Evolutionary conservation across 2,888 invertebrate genomes (phyloP).

Genomic region (Drosophila pseudotakahashii): DNA sequence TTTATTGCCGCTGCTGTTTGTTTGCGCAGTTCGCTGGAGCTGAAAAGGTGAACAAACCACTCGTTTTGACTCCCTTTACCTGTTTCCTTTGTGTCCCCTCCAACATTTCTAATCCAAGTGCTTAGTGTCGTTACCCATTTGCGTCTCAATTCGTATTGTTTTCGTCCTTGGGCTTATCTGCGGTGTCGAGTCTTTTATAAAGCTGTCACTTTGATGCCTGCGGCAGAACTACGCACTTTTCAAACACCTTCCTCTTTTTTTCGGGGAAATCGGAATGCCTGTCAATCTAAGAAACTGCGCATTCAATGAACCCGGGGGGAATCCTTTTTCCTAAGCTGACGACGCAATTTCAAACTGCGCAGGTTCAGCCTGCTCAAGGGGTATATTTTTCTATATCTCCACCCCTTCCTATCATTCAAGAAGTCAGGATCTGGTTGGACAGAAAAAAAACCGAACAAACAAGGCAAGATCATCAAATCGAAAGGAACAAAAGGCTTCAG

Average conservation of each 20-base stretch:
- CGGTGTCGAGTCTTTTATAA: constrained; percentile 68
- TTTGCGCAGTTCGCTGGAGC: constrained; percentile 40
- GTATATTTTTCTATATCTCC: constrained; percentile 20
- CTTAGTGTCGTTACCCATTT: constrained; percentile 55
- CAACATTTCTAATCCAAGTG: constrained; percentile 12
- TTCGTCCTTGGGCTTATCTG: constrained; percentile 56
- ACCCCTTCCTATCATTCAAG: constrained; percentile 41
- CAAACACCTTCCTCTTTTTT: background rate
- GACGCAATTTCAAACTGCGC: constrained; percentile 67
- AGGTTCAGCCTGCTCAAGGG: constrained; percentile 54
- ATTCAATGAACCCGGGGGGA: constrained; percentile 21
- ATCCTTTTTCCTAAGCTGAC: background rate
- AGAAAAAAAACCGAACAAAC: constrained; percentile 1
- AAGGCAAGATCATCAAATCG: constrained; percentile 30
- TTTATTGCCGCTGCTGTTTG: constrained; percentile 56
- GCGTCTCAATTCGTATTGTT: constrained; percentile 60
- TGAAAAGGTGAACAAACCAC: constrained; percentile 70
- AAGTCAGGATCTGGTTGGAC: constrained; percentile 55
- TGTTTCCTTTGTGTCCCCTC: constrained; percentile 28
- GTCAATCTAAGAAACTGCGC: constrained; percentile 49
- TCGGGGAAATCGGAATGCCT: background rate
- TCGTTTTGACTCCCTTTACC: constrained; percentile 17
- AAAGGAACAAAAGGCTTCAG: constrained; percentile 22
- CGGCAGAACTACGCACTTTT: constrained; percentile 37
- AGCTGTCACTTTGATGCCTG: constrained; percentile 62